Evolutionary conservation across 1,140 invertebrate genomes (phyloP), one percentile per base, ranked within the genome.

Genomic region (Drosophila tsacasi): DNA sequence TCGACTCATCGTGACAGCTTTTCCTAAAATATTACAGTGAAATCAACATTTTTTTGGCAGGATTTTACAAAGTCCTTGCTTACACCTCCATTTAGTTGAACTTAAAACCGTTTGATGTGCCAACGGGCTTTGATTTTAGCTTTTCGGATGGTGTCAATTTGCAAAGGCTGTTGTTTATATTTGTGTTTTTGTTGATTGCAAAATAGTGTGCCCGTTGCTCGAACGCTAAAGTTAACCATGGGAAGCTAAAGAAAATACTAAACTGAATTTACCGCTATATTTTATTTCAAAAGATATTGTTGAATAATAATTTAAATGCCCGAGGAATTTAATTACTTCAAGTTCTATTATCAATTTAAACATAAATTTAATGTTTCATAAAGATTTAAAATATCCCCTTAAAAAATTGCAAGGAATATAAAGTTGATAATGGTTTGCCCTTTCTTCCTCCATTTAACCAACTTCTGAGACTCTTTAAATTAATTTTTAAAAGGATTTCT

Each of bases 81-180:
- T 55, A 55, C 52, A 55, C 52, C 30, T 55, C 30, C 52, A 55
- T 55, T 8, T 37, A 37, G 13, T 35, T 35, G 17, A 19, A 37
- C 13, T 37, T 10, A 17, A 37, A 35, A 17, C 32, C 10, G 32
- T 3, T 15, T 9, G 13, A 13, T 35, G 30, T 5, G 3, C 30
- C 30, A 21, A 7, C 3, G 13, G 19, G 32, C 13, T 55, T 37
- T 23, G 8, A 0, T 15, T 35, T 19, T 21, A 17, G 27, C 30
- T 35, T 21, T 32, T 15, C 12, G 3, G 27, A 19, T n/a, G 10
- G 19, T 0, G 7, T 21, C 9, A 52, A 54, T 9, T 17, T 23
- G 13, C 32, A 55, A 7, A 21, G 17, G 19, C 17, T 55, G 17
- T 55, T 55, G 52, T 55, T 55, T 55, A 55, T 55, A 37, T 23